A percentile compares a stretch with the other conserved stretches of the same genome.
phyloP scores from a whole-genome alignment of 2,888 invertebrate species.

The Acrobasis consociella region DNA sequence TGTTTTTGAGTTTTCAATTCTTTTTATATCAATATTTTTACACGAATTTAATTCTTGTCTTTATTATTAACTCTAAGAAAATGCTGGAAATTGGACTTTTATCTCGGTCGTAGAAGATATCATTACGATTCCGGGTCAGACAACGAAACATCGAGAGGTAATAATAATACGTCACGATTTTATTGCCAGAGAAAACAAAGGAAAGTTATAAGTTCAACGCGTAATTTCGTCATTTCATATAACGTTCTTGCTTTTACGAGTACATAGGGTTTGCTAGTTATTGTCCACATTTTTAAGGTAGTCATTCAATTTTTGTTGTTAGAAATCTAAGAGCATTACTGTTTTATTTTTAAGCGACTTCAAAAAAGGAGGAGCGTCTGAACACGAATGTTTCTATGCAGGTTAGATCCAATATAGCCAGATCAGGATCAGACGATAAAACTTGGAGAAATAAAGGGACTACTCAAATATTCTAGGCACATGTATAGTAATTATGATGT shows the following conservation, averaged over 20 bases:
- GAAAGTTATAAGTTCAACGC: background rate
- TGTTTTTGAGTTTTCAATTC: background rate
- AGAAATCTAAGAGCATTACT: too few relatives aligned
- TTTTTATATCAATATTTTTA: background rate
- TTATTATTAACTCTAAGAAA: background rate
- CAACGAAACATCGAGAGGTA: background rate
- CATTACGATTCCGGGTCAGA: conserved; percentile 5
- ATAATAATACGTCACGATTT: background rate
- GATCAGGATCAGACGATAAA: too few relatives aligned
- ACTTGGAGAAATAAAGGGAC: too few relatives aligned
- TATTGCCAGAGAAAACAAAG: conserved; percentile 10
- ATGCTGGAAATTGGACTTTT: background rate
- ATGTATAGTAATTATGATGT: too few relatives aligned
- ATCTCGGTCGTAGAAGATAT: background rate
- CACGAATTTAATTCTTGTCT: background rate
- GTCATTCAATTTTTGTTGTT: too few relatives aligned
- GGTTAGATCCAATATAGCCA: too few relatives aligned
- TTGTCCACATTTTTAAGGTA: background rate
- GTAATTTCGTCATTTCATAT: conserved; percentile 5
- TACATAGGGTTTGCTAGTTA: background rate
- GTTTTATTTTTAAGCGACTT: too few relatives aligned
- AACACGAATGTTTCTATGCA: too few relatives aligned
- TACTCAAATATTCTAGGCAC: too few relatives aligned
- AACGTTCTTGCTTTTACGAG: background rate
- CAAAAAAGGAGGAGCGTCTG: too few relatives aligned